Evolutionary conservation across 2,113 vertebrate genomes (phyloP), one percentile per base, ranked within the genome.

Genomic region (Catharus fuscescens): DNA sequence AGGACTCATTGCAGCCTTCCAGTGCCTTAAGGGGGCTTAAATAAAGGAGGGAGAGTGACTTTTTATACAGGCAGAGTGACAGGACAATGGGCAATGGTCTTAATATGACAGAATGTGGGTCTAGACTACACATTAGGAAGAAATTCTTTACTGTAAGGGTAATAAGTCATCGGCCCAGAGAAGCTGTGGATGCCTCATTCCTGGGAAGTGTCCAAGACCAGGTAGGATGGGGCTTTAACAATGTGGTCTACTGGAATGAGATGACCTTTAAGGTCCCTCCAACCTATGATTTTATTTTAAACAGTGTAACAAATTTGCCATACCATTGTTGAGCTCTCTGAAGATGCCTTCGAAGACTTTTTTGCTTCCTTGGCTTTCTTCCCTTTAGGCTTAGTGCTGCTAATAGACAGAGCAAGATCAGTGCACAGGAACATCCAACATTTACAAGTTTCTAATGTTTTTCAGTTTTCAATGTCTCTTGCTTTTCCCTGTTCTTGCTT

Each of bases 281-380:
- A 74, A 53, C 18, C 8, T 40, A 26, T 21, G 7, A 60, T n/a
- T 67, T 19, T 60, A 18, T 40, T 80, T 65, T 77, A n/a, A 64
- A 57, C 6, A 78, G 15, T 0, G 0, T 45, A 29, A 86, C 21
- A 50, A 53, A 40, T 36, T 71, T 52, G n/a, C 96, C 97, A 31
- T 98, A 98, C 98, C 95, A 0, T 10, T 76, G 86, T 86, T 84
- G 97, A 93, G n/a, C 80, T 38, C 57, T 97, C 97, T 36, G 98
- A 98, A 92, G 95, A 90, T 44, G 71, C 76, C 61, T 88, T 98
- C 95, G 95, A 67, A 87, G 89, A 78, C 74, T 99, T 99, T 48
- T 98, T 98, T 72, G 72, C 91, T 38, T 99, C 99, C 97, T 99
- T 99, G 86, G 97, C 95, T 96, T 99, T 99, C 94, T 99, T 99